These are phyloP conservation scores for Zaprionus tsacasi DNA, from an alignment of 1,140 invertebrate genomes.

Conservation along the genomic window DNA sequence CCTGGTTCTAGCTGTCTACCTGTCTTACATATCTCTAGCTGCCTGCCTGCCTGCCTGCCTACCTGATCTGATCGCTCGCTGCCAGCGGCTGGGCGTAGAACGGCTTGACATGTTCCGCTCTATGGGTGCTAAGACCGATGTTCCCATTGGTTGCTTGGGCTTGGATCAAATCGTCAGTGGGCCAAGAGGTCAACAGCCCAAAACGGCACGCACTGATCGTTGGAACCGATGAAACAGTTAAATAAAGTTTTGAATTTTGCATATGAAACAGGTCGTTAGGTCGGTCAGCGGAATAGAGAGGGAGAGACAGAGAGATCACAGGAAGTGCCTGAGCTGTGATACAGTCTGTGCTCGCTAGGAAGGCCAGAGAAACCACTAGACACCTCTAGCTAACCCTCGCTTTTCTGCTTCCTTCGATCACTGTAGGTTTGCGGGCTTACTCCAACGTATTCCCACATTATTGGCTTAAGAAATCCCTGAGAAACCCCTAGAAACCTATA, in stretches of 20 bases:
- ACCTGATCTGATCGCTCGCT: conserved; percentile 15
- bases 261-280: conserved; percentile 27
- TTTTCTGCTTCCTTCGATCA: too few relatives aligned
- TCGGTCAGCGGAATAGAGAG: background rate
- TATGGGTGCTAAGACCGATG: conserved; percentile 9
- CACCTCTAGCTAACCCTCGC: too few relatives aligned
- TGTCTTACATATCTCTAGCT: background rate
- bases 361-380: too few relatives aligned
- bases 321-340: background rate
- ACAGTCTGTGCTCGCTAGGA: background rate
- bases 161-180: conserved; percentile 16
- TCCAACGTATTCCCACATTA: too few relatives aligned
- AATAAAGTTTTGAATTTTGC: conserved; percentile 9
- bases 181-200: conserved; percentile 53
- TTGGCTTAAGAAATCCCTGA: too few relatives aligned
- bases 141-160: background rate
- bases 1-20: conserved; percentile 19
- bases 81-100: conserved; percentile 26
- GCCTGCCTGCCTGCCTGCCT: conserved; percentile 11
- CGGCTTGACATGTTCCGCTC: conserved; percentile 35
- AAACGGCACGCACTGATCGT: conserved; percentile 15
- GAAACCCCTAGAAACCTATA: too few relatives aligned
- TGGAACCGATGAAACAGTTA: conserved; percentile 9
- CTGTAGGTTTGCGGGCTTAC: too few relatives aligned
- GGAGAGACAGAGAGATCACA: background rate